A percentile compares a stretch with the other conserved stretches of the same genome.
These are phyloP conservation scores for Bathybates hornii DNA, from an alignment of 2,113 vertebrate genomes.

Conservation along the genomic window DNA sequence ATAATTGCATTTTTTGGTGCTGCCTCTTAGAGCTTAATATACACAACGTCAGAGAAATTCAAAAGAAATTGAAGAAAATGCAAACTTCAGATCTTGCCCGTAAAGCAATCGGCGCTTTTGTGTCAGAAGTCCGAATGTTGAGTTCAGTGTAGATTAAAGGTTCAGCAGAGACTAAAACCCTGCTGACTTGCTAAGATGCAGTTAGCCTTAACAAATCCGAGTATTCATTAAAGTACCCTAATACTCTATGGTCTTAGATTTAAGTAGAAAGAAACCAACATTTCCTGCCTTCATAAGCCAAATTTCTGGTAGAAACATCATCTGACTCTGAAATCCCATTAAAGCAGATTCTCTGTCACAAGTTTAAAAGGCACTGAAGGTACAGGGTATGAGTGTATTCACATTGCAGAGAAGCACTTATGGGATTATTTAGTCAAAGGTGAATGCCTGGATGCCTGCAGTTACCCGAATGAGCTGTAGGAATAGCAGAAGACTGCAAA, in stretches of 20 bases:
- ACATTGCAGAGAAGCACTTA: neutral
- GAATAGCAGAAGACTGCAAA: neutral
- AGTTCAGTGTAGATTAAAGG: neutral
- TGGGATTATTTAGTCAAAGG: neutral
- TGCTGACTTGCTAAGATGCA: neutral
- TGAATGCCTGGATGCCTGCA: neutral
- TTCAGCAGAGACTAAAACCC: neutral
- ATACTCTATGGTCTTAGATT: neutral
- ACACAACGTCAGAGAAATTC: neutral
- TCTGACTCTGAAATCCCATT: neutral
- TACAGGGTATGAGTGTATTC: fast-evolving
- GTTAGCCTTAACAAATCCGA: neutral
- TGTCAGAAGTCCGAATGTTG: neutral
- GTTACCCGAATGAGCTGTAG: neutral
- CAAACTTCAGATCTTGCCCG: neutral
- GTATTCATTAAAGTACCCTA: neutral
- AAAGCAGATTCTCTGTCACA: fast-evolving
- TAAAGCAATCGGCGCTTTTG: neutral
- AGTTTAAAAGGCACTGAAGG: neutral
- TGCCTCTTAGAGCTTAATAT: neutral
- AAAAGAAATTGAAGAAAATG: neutral
- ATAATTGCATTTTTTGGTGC: neutral
- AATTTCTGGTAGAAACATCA: neutral
- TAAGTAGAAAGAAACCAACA: neutral
- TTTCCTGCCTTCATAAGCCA: neutral